phyloP scores from a whole-genome alignment of 2,797 vertebrate species.

The Periparus ater region DNA sequence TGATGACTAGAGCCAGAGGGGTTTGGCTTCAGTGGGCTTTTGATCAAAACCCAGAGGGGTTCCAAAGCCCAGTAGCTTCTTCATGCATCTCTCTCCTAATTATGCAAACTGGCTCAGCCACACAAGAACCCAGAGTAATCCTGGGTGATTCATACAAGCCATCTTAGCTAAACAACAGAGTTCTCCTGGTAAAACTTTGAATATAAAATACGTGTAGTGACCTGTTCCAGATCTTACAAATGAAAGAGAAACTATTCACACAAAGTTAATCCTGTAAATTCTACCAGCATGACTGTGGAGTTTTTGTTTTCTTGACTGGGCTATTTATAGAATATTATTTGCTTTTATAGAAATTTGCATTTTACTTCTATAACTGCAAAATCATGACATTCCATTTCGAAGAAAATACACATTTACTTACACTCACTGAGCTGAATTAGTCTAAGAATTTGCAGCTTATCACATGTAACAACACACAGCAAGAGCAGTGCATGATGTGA shows the following conservation, averaged over 20 bases:
- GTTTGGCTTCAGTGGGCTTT: constrained; percentile 22
- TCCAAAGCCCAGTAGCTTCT: constrained; percentile 22
- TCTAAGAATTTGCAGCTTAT: background rate
- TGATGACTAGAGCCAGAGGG: background rate
- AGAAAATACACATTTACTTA: background rate
- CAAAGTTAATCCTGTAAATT: constrained; percentile 33
- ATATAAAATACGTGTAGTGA: constrained; percentile 17
- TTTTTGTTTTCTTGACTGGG: constrained; percentile 13
- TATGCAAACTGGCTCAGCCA: constrained; percentile 35
- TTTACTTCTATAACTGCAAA: constrained; percentile 23
- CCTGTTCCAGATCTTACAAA: constrained; percentile 36
- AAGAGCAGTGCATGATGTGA: background rate
- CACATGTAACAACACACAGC: background rate
- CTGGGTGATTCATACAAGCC: background rate
- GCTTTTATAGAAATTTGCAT: background rate
- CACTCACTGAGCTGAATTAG: background rate
- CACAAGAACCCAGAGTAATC: constrained; percentile 15
- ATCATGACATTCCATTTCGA: background rate
- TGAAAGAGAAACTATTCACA: constrained; percentile 38
- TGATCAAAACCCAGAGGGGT: constrained; percentile 19
- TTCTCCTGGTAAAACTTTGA: background rate
- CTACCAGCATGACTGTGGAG: background rate
- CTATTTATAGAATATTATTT: constrained; percentile 29
- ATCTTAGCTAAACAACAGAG: background rate
- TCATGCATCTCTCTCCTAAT: background rate